Evolutionary conservation across 2,888 invertebrate genomes (phyloP), one percentile per base, ranked within the genome.

Genomic region (Zootermopsis nevadensis): DNA sequence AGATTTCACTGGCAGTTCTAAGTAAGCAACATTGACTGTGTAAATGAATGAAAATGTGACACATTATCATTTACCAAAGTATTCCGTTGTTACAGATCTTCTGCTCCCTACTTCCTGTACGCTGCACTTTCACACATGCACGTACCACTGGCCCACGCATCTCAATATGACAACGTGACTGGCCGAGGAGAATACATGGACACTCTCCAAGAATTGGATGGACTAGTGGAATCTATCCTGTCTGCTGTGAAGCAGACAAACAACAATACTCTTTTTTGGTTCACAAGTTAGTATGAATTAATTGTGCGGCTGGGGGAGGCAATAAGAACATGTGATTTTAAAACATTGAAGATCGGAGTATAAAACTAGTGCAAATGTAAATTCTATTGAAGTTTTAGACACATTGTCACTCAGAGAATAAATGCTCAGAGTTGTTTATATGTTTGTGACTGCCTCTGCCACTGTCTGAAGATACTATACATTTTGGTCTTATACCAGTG

Each of bases 21-120:
- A 42, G 15, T 15, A n/a, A 12, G 42, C 8, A 42, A 42, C 8
- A 42, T 42, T 15, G 15, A 42, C 12, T 42, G 15, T 15, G 8
- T 42, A 42, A 12, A 15, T 42, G 6, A 12, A 15, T 42, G 6
- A 42, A 15, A 42, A 42, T 42, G 42, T 42, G 42, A 42, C 15
- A 12, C 15, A 15, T 42, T 15, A 42, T 42, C 42, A 42, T 42
- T 6, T 42, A 6, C 15, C 12, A 1, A 42, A 42, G 15, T 42
- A 42, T n/a, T n/a, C n/a, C n/a, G 35, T 77, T 42, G n/a, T 48
- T 48, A 19, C 15, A 80, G 66, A 8, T 55, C 80, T 31, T 60
- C 60, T 8, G 77, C 30, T 3, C 86, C 87, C 19, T 87, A 85
- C 83, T 86, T 87, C 84, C 84, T 87, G 84, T 87, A 86, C 77